Evolutionary conservation across 2,113 vertebrate species (phyloP).

Genomic region (Syngnathoides biaculeatus): DNA sequence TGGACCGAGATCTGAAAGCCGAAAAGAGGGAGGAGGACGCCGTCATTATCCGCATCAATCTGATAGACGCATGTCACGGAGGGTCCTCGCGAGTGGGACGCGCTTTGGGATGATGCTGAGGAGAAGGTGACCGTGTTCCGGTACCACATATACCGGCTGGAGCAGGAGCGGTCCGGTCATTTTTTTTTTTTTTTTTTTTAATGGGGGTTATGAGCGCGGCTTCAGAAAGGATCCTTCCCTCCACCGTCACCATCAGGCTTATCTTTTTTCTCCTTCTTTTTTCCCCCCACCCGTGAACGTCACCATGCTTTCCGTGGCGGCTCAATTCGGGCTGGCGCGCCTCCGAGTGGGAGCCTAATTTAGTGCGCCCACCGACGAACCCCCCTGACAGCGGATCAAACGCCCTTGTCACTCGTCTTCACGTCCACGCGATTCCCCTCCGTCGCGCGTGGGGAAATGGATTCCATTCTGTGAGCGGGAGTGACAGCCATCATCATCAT

Average conservation of each 20-base stretch:
- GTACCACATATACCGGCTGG: neutral
- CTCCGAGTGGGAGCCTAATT: constrained; percentile 24
- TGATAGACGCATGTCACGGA: constrained; percentile 48
- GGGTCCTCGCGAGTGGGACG: constrained; percentile 42
- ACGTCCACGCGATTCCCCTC: neutral
- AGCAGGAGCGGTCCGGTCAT: neutral
- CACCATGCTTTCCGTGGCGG: neutral
- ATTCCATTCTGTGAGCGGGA: neutral
- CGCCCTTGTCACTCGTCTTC: constrained; percentile 61
- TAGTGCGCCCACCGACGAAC: constrained; percentile 37
- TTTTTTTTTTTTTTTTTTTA: neutral
- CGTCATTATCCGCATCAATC: neutral
- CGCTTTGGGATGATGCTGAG: constrained; percentile 7
- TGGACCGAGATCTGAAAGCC: neutral
- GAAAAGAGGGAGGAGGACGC: neutral
- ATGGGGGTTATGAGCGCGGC: neutral
- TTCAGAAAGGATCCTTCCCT: neutral
- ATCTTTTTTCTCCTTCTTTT: neutral
- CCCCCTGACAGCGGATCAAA: constrained; percentile 43
- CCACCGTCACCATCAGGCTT: neutral
- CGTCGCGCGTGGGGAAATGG: neutral
- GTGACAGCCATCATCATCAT: constrained; percentile 40
- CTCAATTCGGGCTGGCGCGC: neutral
- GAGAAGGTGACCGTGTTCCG: constrained; percentile 4
- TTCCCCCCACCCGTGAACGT: neutral